Evolutionary conservation across 2,113 vertebrate genomes (phyloP).

Genomic region (Pedionomus torquatus): DNA sequence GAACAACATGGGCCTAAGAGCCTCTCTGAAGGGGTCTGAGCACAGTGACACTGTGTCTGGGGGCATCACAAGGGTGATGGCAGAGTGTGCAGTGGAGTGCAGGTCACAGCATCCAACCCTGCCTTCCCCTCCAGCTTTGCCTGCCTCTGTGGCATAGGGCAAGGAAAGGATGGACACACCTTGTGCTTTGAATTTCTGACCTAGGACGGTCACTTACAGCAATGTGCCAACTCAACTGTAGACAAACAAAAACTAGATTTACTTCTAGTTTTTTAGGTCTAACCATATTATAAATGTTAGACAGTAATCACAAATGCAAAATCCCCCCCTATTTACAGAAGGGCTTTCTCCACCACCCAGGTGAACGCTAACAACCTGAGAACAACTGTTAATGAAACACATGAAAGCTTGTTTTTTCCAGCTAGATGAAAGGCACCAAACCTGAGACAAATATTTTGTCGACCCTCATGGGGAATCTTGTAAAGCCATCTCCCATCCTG

Average conservation of each 20-base stretch:
- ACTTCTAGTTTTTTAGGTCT: neutral
- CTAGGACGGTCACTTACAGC: neutral
- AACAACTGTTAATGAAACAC: neutral
- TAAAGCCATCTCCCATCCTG: constrained; percentile 46
- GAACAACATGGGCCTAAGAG: neutral
- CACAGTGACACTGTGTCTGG: fast-evolving
- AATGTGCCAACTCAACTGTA: neutral
- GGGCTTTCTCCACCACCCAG: neutral
- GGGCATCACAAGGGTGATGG: neutral
- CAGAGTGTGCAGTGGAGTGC: fast-evolving
- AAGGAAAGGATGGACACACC: neutral
- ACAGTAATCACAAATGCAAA: neutral
- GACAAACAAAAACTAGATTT: too few species aligned
- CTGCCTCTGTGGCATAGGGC: neutral
- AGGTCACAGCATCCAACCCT: neutral
- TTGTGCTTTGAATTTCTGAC: neutral
- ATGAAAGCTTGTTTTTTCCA: neutral
- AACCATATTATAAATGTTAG: neutral
- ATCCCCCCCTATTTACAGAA: neutral
- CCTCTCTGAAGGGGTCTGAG: neutral
- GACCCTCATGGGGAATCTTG: neutral
- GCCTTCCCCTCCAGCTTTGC: neutral
- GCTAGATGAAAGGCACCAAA: neutral
- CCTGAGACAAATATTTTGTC: neutral
- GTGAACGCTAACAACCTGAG: neutral